Evolutionary conservation across 2,113 vertebrate species (phyloP), one percentile per base, ranked within the genome.

Genomic region (Vulpes ferrilata): DNA sequence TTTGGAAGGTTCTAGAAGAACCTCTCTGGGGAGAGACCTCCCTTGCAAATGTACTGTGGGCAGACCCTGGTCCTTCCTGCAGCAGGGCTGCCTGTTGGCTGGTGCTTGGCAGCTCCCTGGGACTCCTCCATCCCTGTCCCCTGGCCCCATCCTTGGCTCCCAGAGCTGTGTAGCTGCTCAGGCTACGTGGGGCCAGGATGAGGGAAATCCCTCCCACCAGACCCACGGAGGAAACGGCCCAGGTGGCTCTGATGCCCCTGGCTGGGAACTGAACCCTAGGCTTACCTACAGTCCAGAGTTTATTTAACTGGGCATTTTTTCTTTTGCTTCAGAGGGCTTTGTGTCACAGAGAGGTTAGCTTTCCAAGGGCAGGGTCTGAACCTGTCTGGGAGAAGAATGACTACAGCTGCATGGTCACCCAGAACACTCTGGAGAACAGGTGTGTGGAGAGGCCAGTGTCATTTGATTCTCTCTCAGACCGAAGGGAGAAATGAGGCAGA

Each of bases 151-250:
- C 11, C 87, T 30, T 2, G 3, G 74, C 71, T 78, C 71, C 23
- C 20, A 4, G 27, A 10, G 74, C 43, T 25, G 0, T 0, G 2
- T 4, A 2, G 35, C 11, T 9, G 13, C 55, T 67, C 51, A 7
- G 43, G 43, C 43, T 43, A 43, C 43, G 7, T 0, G 3, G 82
- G 15, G 9, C 55, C 10, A n/a, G 1, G 20, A 32, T 0, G 10
- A 62, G 22, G 32, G 25, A 62, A 60, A 35, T 5, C 11, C 32
- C 43, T 22, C 38, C 15, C 0, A 2, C 32, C 38, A 13, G 9
- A 3, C 5, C 43, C 27, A 11, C 23, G 15, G 22, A 48, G 86
- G 80, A 38, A 51, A 27, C 19, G 0, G 2, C 17, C 78, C 6
- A 1, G 53, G 84, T 2, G 59, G n/a, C 6, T 30, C 48, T 85